A percentile compares a stretch with the other conserved stretches of the same genome.
These are phyloP conservation scores for Sitta europaea DNA, from an alignment of 2,113 vertebrate species.

Conservation along the genomic window DNA sequence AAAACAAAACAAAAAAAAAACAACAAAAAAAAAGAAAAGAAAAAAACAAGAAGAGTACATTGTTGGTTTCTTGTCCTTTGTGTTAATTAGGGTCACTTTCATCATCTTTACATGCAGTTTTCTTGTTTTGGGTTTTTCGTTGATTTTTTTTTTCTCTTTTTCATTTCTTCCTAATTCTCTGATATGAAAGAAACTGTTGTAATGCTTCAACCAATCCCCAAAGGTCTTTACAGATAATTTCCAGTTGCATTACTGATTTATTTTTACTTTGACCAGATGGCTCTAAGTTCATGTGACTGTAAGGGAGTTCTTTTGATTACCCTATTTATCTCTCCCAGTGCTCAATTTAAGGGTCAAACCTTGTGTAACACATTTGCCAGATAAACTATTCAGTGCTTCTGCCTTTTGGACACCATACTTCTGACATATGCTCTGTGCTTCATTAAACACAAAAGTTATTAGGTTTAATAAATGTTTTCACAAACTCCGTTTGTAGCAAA, in stretches of 20 bases:
- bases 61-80: not conserved
- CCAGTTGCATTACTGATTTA: conserved; percentile 72
- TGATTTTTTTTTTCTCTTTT: not conserved
- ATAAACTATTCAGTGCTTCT: conserved; percentile 65
- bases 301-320: conserved; percentile 70
- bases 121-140: rapidly evolving
- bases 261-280: conserved; percentile 73
- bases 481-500: conserved; percentile 57
- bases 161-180: not conserved
- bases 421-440: conserved; percentile 70
- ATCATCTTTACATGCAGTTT: conserved; percentile 9
- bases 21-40: rapidly evolving
- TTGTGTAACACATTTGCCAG: conserved; percentile 70
- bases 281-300: conserved; percentile 69
- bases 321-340: conserved; percentile 70
- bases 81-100: conserved; percentile 61
- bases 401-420: conserved; percentile 65
- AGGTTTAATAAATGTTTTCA: conserved; percentile 66
- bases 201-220: conserved; percentile 51
- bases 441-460: conserved; percentile 72
- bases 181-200: conserved; percentile 19
- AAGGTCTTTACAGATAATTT: conserved; percentile 67
- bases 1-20: rapidly evolving
- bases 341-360: conserved; percentile 74
- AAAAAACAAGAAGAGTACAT: rapidly evolving